phyloP scores from a whole-genome alignment of 2,113 vertebrate genomes.

The Sorex fumeus region DNA sequence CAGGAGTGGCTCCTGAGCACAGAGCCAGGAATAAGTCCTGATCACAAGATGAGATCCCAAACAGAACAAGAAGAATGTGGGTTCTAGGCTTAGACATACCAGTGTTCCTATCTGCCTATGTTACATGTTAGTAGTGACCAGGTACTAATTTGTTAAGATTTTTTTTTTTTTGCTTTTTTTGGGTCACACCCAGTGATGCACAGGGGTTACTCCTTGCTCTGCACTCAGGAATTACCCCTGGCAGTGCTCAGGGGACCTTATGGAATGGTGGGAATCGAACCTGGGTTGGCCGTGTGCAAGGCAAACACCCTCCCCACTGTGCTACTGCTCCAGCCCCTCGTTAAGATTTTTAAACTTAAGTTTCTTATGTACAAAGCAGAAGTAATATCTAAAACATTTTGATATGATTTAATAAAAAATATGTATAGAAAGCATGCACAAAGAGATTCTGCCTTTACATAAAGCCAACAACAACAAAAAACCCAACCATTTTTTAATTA shows the following conservation, averaged over 20 bases:
- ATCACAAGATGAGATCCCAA: too few relatives aligned
- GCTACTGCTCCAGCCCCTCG: too few relatives aligned
- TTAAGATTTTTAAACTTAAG: neutral
- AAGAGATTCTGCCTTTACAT: neutral
- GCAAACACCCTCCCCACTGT: too few relatives aligned
- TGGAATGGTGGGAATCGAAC: too few relatives aligned
- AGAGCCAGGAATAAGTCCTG: too few relatives aligned
- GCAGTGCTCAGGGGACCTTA: too few relatives aligned
- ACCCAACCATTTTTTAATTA: constrained; percentile 16
- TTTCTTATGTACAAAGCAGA: constrained; percentile 50
- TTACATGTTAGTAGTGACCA: constrained; percentile 3
- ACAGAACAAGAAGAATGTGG: neutral
- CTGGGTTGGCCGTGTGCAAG: too few relatives aligned
- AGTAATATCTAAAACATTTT: neutral
- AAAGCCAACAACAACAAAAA: neutral
- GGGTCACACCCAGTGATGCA: too few relatives aligned
- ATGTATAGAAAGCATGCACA: neutral
- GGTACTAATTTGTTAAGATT: constrained; percentile 2
- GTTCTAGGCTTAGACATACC: neutral
- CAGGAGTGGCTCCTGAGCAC: too few relatives aligned
- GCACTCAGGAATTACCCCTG: too few relatives aligned
- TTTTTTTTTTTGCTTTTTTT: too few relatives aligned
- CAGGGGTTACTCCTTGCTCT: too few relatives aligned
- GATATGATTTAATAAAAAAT: constrained; percentile 5
- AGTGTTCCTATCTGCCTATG: neutral